phyloP scores from a whole-genome alignment of 2,797 vertebrate genomes.

The Danio albolineatus region DNA sequence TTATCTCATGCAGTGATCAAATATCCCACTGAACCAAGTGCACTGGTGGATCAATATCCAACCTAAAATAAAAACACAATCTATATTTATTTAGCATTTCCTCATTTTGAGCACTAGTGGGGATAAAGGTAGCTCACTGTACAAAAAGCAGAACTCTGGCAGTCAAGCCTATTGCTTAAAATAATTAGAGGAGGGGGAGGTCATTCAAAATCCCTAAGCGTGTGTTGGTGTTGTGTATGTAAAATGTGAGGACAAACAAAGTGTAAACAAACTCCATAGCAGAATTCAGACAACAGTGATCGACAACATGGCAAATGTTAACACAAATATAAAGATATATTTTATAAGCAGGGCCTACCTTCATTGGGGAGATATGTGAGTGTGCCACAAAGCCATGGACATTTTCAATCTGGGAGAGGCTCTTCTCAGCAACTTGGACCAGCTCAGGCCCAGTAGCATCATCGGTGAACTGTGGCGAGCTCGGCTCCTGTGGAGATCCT shows the following conservation, averaged over 20 bases:
- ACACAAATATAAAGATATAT: constrained; percentile 5
- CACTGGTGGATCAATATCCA: constrained; percentile 1
- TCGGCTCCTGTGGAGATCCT: constrained; percentile 83
- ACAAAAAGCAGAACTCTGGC: constrained; percentile 1
- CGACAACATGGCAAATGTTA: background rate
- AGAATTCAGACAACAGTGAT: constrained; percentile 23
- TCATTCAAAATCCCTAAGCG: constrained; percentile 9
- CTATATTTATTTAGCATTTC: background rate
- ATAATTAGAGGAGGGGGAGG: background rate
- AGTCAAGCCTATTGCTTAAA: background rate
- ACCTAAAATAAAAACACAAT: background rate
- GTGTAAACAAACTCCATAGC: constrained; percentile 1
- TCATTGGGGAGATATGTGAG: constrained; percentile 94
- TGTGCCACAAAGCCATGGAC: constrained; percentile 94
- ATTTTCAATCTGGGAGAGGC: constrained; percentile 92
- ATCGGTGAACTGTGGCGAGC: constrained; percentile 85
- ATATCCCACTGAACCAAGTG: constrained; percentile 14
- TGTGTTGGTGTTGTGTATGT: constrained; percentile 31
- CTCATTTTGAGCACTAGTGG: background rate
- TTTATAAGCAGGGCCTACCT: constrained; percentile 78
- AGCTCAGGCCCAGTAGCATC: constrained; percentile 86
- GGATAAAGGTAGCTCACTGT: background rate
- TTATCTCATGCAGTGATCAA: too few relatives aligned
- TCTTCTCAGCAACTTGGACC: constrained; percentile 94
- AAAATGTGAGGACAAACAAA: constrained; percentile 8